Base-by-base conservation (phyloP, 2,113 vertebrate species). In the Hoplias malabaricus region DNA sequence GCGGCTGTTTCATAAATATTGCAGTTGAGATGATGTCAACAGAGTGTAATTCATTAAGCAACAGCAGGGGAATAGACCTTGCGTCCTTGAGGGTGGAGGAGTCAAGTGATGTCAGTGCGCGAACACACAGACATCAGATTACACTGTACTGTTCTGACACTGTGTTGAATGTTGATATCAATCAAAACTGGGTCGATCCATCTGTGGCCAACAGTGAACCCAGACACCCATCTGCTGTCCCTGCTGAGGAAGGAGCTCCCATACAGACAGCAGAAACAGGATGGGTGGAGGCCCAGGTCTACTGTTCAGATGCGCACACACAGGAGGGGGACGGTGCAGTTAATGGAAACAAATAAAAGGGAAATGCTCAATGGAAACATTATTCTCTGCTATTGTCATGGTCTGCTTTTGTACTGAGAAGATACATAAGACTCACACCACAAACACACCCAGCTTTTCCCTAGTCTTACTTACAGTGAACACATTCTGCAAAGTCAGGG, bases 191-290 rank as follows among this genome's bases (percentile, higher is more conserved):
- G 38, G 62, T 73, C 29, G 38, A 16, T 69, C 66, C 40, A 59
- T 73, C 70, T 66, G 70, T 68, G 36, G 29, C 21, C 25, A 72
- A 63, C 57, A 56, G 27, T 1, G 56, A 8, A 36, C 6, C 25
- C 56, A 78, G 69, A 40, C 70, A 69, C 59, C 27, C 80, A 82
- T 73, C 75, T 78, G 80, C 36, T n/a, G 33, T 31, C 4, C 48
- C 19, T 10, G 63, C 53, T 36, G 7, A 61, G 66, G 29, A 53
- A 48, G 54, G 14, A 33, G 21, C 14, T 34, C 21, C 43, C 14
- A 21, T 21, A 29, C 31, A 48, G 14, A 36, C 65, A 69, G 54
- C 48, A 42, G 14, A 40, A 77, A 57, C 50, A 77, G 75, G 65
- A 69, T 50, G 67, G 53, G 75, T 69, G 31, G 54, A 77, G 29